Conservation (phyloP, 2,113 vertebrate species). For the Cheirogaleus medius region DNA sequence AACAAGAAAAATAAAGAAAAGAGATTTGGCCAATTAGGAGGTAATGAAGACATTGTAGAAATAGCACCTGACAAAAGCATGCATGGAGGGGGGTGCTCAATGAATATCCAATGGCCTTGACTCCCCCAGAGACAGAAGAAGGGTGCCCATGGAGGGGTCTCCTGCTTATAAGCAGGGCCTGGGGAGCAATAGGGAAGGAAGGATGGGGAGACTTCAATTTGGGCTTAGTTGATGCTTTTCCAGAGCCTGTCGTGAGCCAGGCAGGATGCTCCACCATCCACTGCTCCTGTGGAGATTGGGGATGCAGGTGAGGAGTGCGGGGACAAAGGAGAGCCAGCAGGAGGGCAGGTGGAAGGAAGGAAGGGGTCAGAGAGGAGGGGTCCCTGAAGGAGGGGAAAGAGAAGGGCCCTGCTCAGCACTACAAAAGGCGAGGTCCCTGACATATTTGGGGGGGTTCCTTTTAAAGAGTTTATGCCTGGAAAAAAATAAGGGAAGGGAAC, state of each 20-base stretch:
- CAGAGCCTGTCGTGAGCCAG: background rate
- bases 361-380: background rate
- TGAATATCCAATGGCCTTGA: conserved; percentile 2
- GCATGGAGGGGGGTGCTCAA: background rate
- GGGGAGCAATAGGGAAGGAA: background rate
- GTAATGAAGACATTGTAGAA: conserved; percentile 86
- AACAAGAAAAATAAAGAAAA: conserved; percentile 90
- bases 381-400: background rate
- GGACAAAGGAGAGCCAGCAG: background rate
- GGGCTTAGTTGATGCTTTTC: background rate
- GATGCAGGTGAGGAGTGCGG: background rate
- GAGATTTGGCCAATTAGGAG: conserved; percentile 89
- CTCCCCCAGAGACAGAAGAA: background rate
- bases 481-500: background rate
- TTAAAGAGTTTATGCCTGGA: background rate
- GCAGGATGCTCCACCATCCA: background rate
- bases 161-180: background rate
- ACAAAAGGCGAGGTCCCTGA: background rate
- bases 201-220: background rate
- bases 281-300: background rate
- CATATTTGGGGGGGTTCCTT: background rate
- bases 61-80: conserved; percentile 85
- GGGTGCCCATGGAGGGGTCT: background rate
- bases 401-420: background rate
- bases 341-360: background rate